Evolutionary conservation across 2,113 vertebrate genomes (phyloP).

Genomic region (Pangasianodon gigas): DNA sequence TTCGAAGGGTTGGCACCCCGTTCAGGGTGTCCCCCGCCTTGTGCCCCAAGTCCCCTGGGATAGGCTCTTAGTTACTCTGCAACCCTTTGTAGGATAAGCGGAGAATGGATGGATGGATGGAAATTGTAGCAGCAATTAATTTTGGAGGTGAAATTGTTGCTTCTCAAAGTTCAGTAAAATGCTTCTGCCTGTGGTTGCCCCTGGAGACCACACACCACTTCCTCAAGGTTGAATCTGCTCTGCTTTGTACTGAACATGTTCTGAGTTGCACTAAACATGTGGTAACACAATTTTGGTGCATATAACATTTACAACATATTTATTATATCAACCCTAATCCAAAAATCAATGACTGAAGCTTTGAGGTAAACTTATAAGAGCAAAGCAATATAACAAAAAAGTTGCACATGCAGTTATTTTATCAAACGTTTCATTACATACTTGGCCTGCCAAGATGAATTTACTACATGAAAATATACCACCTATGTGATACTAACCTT

Average conservation of each 20-base stretch:
- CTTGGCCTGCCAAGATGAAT: background rate
- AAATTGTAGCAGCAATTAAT: background rate
- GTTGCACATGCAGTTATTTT: background rate
- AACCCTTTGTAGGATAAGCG: too few relatives aligned
- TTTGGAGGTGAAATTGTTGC: background rate
- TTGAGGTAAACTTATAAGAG: background rate
- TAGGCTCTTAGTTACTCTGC: too few relatives aligned
- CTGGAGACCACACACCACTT: background rate
- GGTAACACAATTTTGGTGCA: background rate
- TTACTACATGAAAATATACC: background rate
- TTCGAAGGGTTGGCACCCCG: too few relatives aligned
- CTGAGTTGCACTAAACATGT: background rate
- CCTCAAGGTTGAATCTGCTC: background rate
- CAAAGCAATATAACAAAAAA: background rate
- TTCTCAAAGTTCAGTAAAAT: conserved; percentile 8
- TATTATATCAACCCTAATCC: background rate
- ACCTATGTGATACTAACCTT: conserved; percentile 26
- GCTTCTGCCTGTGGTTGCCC: background rate
- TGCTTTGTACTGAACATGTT: background rate
- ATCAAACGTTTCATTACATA: background rate
- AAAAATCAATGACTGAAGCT: background rate
- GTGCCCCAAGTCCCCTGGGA: too few relatives aligned
- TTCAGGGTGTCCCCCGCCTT: too few relatives aligned
- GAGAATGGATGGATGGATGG: too few relatives aligned
- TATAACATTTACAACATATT: background rate